Conservation (phyloP, 2,888 invertebrate genomes). For the Plutella xylostella region DNA sequence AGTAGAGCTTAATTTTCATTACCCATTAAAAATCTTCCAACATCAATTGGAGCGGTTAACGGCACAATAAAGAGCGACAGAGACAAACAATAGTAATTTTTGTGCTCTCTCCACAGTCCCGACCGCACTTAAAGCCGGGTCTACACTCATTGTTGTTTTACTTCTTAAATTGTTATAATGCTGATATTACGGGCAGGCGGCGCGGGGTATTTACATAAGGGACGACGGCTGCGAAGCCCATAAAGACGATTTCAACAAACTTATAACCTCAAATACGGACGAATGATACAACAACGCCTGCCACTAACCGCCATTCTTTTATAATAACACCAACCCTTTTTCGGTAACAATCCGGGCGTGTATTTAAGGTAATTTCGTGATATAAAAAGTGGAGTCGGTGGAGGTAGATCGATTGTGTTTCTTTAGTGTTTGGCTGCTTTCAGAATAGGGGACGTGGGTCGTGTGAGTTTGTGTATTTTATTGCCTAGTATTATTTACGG, state of each 20-base stretch:
- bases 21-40: no score
- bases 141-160: constrained; percentile 55
- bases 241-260: constrained; percentile 52
- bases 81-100: no score
- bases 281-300: constrained; percentile 44
- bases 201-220: constrained; percentile 58
- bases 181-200: constrained; percentile 56
- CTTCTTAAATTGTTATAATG: constrained; percentile 66
- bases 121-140: no score
- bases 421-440: background rate
- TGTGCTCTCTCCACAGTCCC: no score
- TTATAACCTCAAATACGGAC: constrained; percentile 59
- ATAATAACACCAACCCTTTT: background rate
- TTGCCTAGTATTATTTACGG: background rate
- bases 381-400: no score
- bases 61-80: no score
- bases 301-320: background rate
- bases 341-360: background rate
- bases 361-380: background rate
- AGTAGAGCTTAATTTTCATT: no score
- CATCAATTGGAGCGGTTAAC: no score
- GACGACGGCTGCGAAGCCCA: constrained; percentile 42
- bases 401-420: no score
- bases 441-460: background rate
- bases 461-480: background rate